Evolutionary conservation across 2,113 vertebrate species (phyloP).

Genomic region (Sula dactylatra): DNA sequence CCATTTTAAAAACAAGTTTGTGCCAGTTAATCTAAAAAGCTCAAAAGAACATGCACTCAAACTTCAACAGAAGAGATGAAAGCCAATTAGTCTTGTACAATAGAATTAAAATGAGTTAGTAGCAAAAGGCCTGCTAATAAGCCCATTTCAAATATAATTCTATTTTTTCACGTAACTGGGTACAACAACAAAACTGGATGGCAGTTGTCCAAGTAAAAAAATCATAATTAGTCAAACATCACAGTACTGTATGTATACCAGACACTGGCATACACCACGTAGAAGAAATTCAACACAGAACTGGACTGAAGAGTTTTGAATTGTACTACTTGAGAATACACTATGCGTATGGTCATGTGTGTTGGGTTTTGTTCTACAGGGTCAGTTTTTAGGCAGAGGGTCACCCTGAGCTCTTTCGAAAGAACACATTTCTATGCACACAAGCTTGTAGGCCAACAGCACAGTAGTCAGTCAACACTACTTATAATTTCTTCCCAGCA

Average conservation of each 20-base stretch:
- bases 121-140: conserved; percentile 56
- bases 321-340: background rate
- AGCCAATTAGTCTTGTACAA: conserved; percentile 4
- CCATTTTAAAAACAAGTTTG: conserved; percentile 41
- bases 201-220: conserved; percentile 50
- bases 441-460: background rate
- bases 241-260: background rate
- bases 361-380: background rate
- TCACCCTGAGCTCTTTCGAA: background rate
- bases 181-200: conserved; percentile 66
- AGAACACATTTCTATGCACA: background rate
- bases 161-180: conserved; percentile 7
- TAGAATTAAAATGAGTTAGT: conserved; percentile 58
- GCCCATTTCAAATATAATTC: conserved; percentile 50
- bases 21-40: conserved; percentile 57
- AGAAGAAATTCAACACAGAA: conserved; percentile 7
- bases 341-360: rapidly evolving
- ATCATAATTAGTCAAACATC: background rate
- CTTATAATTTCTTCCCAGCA: background rate
- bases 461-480: background rate
- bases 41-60: conserved; percentile 41
- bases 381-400: background rate
- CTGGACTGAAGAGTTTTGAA: background rate
- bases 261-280: rapidly evolving
- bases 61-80: conserved; percentile 20